Percentiles rank a stretch among this genome's conserved stretches.
Evolutionary conservation across 2,888 invertebrate genomes (phyloP).

Genomic region (Thera britannica): DNA sequence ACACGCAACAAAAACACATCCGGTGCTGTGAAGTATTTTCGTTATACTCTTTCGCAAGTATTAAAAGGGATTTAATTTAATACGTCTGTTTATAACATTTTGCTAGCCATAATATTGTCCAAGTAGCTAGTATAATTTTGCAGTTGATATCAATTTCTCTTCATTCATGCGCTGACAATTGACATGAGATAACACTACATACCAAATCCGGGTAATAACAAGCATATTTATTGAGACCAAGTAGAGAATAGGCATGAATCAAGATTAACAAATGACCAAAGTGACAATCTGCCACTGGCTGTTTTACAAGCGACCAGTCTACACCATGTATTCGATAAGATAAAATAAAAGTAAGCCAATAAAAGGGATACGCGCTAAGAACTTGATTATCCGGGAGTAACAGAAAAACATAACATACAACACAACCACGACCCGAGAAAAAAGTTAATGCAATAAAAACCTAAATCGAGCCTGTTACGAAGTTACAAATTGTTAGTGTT

Average conservation of each 20-base stretch:
- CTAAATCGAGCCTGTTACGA: not conserved
- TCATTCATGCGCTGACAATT: slow-evolving; percentile 35
- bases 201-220: slow-evolving; percentile 40
- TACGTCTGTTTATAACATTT: slow-evolving; percentile 7
- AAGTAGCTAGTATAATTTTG: slow-evolving; percentile 27
- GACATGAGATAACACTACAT: slow-evolving; percentile 38
- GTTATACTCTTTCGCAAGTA: slow-evolving; percentile 15
- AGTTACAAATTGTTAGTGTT: not conserved
- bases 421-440: not conserved
- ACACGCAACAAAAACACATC: slow-evolving; percentile 54
- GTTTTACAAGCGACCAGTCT: not conserved
- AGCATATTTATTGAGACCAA: slow-evolving; percentile 13
- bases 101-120: slow-evolving; percentile 16
- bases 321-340: not conserved
- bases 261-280: not conserved
- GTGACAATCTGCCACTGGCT: not conserved
- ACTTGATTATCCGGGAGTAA: not conserved
- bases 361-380: not conserved
- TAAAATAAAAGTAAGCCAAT: not conserved
- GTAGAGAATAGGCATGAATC: not conserved
- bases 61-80: slow-evolving; percentile 16
- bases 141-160: slow-evolving; percentile 27
- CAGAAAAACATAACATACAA: not conserved
- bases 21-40: slow-evolving; percentile 42
- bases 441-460: not conserved